Base-by-base conservation (phyloP, 2,888 invertebrate species). In the Thelaira solivaga region DNA sequence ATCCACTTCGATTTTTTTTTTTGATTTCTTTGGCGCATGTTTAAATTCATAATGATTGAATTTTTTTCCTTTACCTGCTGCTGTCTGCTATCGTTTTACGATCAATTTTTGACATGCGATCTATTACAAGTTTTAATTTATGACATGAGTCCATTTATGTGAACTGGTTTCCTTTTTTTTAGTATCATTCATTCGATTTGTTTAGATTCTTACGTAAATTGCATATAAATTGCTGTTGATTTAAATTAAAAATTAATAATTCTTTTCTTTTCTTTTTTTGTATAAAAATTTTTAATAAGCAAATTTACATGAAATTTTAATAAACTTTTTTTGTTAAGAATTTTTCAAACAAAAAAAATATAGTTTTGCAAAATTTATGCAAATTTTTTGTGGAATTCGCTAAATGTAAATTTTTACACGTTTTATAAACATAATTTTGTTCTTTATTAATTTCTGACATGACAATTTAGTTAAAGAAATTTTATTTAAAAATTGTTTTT, bases 51-150 rank as follows among this genome's bases (percentile, higher is more conserved):
- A 75, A 68, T 75, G 53, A 67, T 75, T 45, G 20, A 39, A 2
- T 47, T 57, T 36, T 26, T 45, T 7, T 61, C 10, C 8, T n/a
- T 31, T 10, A n/a, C 6, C 43, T 31, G 22, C 5, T 65, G 18
- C 34, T 64, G 49, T 41, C 34, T 64, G 49, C 26, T 10, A 24
- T 49, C 26, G 36, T 61, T 24, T 41, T 31, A n/a, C 31, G 61
- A 67, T 72, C 55, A 43, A 22, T 36, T 59, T 69, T 78, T 78
- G 74, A 78, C 74, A 74, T 69, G 78, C 65, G 51, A 53, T 74
- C 78, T 61, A 78, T 78, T 78, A 74, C 73, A 69, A 59, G 39
- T 45, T n/a, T 34, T 67, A 74, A 78, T 78, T 78, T 78, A 73
- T 78, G 73, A 61, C 31, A 64, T 64, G 69, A 59, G 18, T 45